Conservation (phyloP, 2,888 invertebrate species). For the Brachyptera risi region DNA sequence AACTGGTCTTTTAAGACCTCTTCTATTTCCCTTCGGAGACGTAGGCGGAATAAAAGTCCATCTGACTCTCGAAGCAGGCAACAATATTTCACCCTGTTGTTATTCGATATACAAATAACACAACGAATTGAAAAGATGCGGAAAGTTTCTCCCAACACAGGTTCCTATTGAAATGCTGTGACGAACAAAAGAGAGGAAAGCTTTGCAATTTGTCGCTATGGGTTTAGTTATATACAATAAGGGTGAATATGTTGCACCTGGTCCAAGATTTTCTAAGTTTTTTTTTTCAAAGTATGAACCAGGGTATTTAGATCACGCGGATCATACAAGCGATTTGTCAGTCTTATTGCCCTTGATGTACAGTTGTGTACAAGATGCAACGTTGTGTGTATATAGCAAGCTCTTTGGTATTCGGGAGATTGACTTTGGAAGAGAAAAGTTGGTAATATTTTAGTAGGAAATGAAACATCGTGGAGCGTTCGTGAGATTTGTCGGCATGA, state of each 20-base stretch:
- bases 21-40: no score
- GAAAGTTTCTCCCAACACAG: not conserved
- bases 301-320: not conserved
- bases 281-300: not conserved
- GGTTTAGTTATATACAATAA: no score
- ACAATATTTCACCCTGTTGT: not conserved
- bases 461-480: no score
- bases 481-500: no score
- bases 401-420: no score
- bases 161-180: not conserved
- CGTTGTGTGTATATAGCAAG: no score
- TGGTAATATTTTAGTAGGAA: no score
- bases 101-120: constrained; percentile 1
- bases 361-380: no score
- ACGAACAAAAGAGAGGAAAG: not conserved
- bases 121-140: not conserved
- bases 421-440: no score
- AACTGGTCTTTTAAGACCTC: no score
- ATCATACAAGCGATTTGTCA: constrained; percentile 7
- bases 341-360: not conserved
- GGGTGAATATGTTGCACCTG: not conserved
- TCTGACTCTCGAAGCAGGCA: no score
- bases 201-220: constrained; percentile 2
- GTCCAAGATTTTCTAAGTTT: not conserved
- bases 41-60: no score